These are phyloP conservation scores for Himalopsyche kuldschensis DNA, from an alignment of 2,888 invertebrate genomes.

Conservation along the genomic window DNA sequence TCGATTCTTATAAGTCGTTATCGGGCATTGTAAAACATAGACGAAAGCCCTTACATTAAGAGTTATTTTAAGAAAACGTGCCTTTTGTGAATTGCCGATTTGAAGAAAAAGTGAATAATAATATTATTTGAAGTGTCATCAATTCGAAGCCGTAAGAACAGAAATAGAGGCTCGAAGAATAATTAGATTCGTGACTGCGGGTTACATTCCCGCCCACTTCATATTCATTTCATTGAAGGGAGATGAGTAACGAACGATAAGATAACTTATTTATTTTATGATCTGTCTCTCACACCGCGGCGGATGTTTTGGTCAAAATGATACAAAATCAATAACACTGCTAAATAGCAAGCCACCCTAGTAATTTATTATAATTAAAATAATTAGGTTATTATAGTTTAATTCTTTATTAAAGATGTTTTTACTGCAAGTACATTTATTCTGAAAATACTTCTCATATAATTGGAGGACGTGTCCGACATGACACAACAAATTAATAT, in stretches of 20 bases:
- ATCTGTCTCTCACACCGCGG: background rate
- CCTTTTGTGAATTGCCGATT: background rate
- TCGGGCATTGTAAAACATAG: no score
- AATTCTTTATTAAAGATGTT: background rate
- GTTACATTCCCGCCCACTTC: background rate
- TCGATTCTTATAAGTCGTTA: no score
- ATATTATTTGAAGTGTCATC: background rate
- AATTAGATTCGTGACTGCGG: background rate
- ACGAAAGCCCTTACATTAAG: background rate
- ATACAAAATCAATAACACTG: no score
- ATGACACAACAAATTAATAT: no score
- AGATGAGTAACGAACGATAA: background rate
- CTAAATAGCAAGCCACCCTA: no score
- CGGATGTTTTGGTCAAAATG: background rate
- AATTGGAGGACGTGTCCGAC: no score
- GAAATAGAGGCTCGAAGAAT: background rate
- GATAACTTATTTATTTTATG: background rate
- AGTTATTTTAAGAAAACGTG: background rate
- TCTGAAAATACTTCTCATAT: background rate
- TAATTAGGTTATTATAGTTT: background rate
- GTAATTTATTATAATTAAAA: no score
- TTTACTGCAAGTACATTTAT: background rate
- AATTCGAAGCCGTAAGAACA: background rate
- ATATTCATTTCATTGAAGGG: background rate
- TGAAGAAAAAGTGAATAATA: background rate